These are phyloP conservation scores for Pardosa pseudoannulata DNA, from an alignment of 2,888 invertebrate genomes.

Conservation along the genomic window DNA sequence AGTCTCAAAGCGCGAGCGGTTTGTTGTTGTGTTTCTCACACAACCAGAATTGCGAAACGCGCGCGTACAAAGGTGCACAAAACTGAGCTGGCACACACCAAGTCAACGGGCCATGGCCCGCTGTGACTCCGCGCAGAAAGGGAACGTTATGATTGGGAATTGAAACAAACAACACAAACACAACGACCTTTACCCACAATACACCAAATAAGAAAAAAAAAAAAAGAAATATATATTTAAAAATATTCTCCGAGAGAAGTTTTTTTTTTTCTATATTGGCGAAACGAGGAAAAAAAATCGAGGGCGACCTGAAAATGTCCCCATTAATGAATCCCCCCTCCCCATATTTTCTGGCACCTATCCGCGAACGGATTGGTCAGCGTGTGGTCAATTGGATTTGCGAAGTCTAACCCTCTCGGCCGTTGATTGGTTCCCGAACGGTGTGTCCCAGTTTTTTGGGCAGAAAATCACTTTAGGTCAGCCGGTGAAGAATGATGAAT, in stretches of 20 bases:
- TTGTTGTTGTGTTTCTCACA: too few species aligned
- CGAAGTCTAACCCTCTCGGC: constrained; percentile 41
- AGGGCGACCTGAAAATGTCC: constrained; percentile 61
- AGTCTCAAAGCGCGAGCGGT: not conserved
- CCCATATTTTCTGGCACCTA: not conserved
- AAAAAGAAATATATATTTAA: not conserved
- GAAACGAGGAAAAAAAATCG: constrained; percentile 43
- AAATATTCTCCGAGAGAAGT: constrained; percentile 9
- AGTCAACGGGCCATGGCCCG: not conserved
- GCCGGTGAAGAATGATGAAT: constrained; percentile 29
- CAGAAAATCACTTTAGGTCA: constrained; percentile 47
- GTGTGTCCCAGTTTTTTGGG: constrained; percentile 50
- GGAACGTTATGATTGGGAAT: constrained; percentile 40
- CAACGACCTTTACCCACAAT: constrained; percentile 55
- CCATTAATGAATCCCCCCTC: constrained; percentile 28
- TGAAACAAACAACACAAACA: constrained; percentile 37
- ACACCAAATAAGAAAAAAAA: too few species aligned
- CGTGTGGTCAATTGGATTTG: constrained; percentile 38
- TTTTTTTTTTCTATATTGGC: too few species aligned
- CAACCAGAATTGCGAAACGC: not conserved
- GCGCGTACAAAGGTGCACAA: not conserved
- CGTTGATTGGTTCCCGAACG: constrained; percentile 38
- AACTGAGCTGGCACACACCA: constrained; percentile 15
- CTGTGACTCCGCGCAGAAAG: constrained; percentile 17
- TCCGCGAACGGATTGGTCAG: not conserved